Evolutionary conservation across 64 coral and sea anemone genomes (phyloP), one percentile per base, ranked within the genome.

Genomic region (Stylophora pistillata): DNA sequence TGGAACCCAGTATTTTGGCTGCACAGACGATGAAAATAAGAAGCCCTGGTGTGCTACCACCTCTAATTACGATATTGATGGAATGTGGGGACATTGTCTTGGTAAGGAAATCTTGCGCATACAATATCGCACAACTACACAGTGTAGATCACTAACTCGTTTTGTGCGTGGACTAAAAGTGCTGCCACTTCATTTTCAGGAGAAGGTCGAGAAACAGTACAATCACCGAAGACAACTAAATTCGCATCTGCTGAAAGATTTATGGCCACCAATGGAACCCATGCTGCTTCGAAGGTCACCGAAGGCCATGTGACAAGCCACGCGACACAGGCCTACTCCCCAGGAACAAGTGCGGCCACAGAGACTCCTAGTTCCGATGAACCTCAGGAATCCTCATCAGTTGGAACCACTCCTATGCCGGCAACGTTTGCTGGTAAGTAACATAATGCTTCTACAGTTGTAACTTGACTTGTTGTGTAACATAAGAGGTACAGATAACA

Each of bases 41-140:
- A 58, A 86, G 61, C 91, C 91, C 30, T 96, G 95, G 95, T 96
- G 95, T 58, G 87, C 95, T 6, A 84, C 93, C 13, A 89, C 95
- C 10, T 89, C 95, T 9, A 85, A 96, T 55, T 96, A 92, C 76
- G 95, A 96, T 59, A 81, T 90, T 64, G 95, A 96, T 29, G 95
- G 95, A 58, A 89, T 93, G 75, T 96, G 95, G 95, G 95, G 95
- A 47, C 89, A 92, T n/a, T 96, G 95, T 63, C 55, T 69, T 23
- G 95, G 95, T 96, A 60, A 47, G 87, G 17, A 21, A 23, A 56
- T 81, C 31, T 21, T n/a, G 0, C 18, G 15, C 11, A 30, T 16
- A 61, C 27, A n/a, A n/a, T n/a, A n/a, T n/a, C n/a, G 62, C 64
- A 25, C 1, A 12, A 11, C 12, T n/a, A 12, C n/a, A 25, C 64